Base-by-base conservation (phyloP, 1,140 invertebrate species). In the Ladona fulva region DNA sequence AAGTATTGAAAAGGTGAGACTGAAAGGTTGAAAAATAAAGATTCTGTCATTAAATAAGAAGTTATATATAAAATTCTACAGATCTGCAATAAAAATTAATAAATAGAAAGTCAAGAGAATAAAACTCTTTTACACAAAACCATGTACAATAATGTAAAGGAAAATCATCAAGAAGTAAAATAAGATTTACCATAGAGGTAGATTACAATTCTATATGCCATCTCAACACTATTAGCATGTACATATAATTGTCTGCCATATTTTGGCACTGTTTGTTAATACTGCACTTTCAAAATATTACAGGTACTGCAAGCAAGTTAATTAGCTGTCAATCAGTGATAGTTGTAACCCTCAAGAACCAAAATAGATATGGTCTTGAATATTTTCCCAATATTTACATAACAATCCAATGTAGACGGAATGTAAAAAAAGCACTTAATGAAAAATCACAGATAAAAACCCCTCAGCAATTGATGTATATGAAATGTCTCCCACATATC, bases 381-480 rank as follows among this genome's bases (percentile, higher is more conserved):
- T 12, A 6, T 22, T 66, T 22, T 66, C n/a, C 52, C 52, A 19
- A 16, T 66, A 66, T 66, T 66, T 66, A 66, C 52, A 66, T 6
- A 19, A 19, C 52, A 66, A 66, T 66, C 14, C 14, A 66, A 66
- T 66, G 52, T 66, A 66, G 52, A 66, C 52, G 52, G 52, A 66
- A 66, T 66, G 52, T 66, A 66, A 66, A 66, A 66, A 66, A 66
- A 66, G n/a, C n/a, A 66, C n/a, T 66, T 22, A 66, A 66, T 66
- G n/a, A 37, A 66, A 66, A 66, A 66, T 66, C 52, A 66, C 52
- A 66, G 52, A 66, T 66, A 66, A 66, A 37, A 66, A 66, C 52
- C 52, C n/a, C 52, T 6, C 52, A 19, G 52, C n/a, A 66, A 66
- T 16, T 66, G 52, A 66, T 66, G 52, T 66, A 66, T 5, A 22